Evolutionary conservation across 2,113 vertebrate genomes (phyloP).

Genomic region (Callospermophilus lateralis): DNA sequence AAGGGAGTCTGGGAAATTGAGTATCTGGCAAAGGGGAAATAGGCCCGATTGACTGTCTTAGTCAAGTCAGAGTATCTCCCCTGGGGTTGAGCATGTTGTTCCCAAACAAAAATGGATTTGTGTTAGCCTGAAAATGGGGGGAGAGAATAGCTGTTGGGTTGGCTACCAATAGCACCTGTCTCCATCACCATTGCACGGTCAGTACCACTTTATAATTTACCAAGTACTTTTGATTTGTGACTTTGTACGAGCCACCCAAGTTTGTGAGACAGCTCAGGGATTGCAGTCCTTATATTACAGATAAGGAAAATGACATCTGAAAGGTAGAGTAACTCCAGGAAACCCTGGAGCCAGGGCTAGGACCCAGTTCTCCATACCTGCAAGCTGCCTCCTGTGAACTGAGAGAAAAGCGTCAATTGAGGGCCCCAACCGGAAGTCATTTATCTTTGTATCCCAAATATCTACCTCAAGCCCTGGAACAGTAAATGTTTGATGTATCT

Average conservation of each 20-base stretch:
- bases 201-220: background rate
- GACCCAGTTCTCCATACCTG: background rate
- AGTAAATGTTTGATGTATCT: background rate
- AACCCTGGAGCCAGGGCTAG: background rate
- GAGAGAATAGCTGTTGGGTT: background rate
- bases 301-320: background rate
- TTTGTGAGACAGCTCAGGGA: background rate
- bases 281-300: background rate
- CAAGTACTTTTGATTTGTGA: background rate
- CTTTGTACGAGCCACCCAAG: background rate
- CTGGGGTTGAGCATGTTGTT: background rate
- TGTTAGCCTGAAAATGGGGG: background rate
- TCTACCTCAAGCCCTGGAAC: background rate
- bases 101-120: background rate
- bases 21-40: background rate
- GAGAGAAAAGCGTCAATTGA: background rate
- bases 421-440: background rate
- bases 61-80: background rate
- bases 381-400: background rate
- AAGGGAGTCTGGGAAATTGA: conserved; percentile 25
- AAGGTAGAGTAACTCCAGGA: background rate
- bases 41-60: background rate
- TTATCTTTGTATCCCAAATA: background rate
- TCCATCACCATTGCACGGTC: background rate
- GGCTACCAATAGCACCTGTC: background rate